Evolutionary conservation across 1,140 invertebrate genomes (phyloP).

Genomic region (Neuroterus valhalla): DNA sequence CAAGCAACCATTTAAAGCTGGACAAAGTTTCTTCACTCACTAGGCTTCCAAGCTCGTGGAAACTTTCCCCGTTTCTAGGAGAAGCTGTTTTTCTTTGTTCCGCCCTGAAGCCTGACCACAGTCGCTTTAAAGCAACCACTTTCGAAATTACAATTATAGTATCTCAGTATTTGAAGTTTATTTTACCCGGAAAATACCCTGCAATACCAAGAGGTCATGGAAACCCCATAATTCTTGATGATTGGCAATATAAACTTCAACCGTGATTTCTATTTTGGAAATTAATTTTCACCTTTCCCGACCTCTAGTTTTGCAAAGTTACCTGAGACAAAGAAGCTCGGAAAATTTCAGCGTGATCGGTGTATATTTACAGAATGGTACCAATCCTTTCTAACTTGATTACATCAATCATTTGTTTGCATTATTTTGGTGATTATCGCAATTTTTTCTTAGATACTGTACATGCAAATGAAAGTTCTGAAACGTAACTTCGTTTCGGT

Average conservation of each 20-base stretch:
- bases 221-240: no score
- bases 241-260: no score
- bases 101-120: conserved; percentile 50
- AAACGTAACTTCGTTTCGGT: conserved; percentile 22
- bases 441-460: background rate
- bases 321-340: no score
- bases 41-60: conserved; percentile 56
- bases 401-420: background rate
- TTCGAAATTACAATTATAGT: conserved; percentile 60
- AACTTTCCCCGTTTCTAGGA: conserved; percentile 65
- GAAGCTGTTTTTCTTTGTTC: conserved; percentile 62
- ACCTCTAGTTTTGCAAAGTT: no score
- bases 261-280: no score
- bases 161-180: conserved; percentile 35
- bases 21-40: conserved; percentile 62
- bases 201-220: background rate
- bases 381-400: background rate
- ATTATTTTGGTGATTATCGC: background rate
- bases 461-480: background rate
- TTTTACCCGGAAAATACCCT: background rate
- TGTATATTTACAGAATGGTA: background rate
- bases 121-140: conserved; percentile 38
- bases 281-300: no score
- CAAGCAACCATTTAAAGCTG: conserved; percentile 62
- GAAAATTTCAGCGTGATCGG: no score